Base-by-base conservation (phyloP, 2,888 invertebrate species). In the Drosophila hamatofila region DNA sequence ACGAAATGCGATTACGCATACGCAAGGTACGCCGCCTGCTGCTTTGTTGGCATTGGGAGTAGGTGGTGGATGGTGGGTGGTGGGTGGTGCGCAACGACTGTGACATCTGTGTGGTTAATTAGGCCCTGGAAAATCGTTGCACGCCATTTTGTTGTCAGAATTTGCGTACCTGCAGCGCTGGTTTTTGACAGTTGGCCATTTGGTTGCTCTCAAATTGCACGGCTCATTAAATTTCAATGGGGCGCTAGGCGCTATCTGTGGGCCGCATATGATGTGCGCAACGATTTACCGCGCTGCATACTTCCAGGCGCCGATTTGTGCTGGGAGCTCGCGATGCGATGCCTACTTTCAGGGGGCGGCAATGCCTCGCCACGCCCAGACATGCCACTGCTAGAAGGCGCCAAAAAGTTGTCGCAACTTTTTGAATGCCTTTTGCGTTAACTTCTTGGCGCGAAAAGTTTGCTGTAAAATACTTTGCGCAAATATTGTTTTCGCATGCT, bases 401-500 rank as follows among this genome's bases (percentile, higher is more conserved):
- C 55, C 27, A 66, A 84, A 66, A 84, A 85, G 72, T 85, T 88
- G 85, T 85, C 77, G 63, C 83, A 85, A 85, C 79, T 85, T 88
- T 81, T 65, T 85, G 86, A 85, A 85, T 88, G 88, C 85, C 83
- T 88, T 78, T 78, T 79, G 75, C 73, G 79, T 73, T 81, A 85
- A 85, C 88, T 85, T 85, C 77, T 85, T 81, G 88, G 83, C 83
- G 86, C 86, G 73, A 83, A 88, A 84, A 88, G 73, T 88, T 88
- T 77, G 79, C 78, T 46, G 83, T 68, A 85, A 88, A 85, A 85
- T 85, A 85, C 84, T 85, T 85, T 83, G 85, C 81, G 72, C 88
- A 83, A 85, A 85, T 85, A 85, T 85, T 88, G 88, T 85, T 88
- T 88, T 85, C 84, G 73, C 75, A 73, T 83, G 83, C 86, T 83